Evolutionary conservation across 2,113 vertebrate genomes (phyloP), one percentile per base, ranked within the genome.

Genomic region (Xenus cinereus): DNA sequence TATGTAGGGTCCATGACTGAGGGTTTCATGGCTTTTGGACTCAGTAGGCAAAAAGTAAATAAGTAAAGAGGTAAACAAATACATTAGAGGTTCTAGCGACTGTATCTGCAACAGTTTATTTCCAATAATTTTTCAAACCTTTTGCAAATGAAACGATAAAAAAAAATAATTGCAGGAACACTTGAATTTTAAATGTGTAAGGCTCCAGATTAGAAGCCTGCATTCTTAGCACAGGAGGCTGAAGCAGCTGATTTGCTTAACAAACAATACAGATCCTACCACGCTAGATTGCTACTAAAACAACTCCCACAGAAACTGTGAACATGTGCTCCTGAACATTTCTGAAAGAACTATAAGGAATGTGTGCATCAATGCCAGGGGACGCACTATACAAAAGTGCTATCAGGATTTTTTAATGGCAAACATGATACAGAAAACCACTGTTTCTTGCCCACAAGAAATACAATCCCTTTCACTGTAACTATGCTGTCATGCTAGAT

Each of bases 301-400:
- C 39, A 83, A 26, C 30, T 90, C 35, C 85, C 67, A 85, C 17
- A 92, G 66, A 84, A 75, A 83, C 77, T 9, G 23, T 54, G 10
- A 68, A 63, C 2, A 3, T 53, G 39, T 6, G 1, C 53, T 57
- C 57, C 64, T 26, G 53, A 85, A 46, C 12, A 27, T 51, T 92
- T 71, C 46, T 59, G 35, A 81, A 64, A 91, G 39, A 7, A 84
- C 76, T 23, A 73, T 32, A 74, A 33, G 20, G 54, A 64, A 79
- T 7, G 0, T 12, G 43, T 8, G 4, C 9, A 64, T 20, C 35
- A 68, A 11, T 2, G 4, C 13, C 45, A 19, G 9, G 17, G 27
- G 7, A 51, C 68, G 32, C 11, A 24, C 12, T 8, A 13, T 12
- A n/a, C 12, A 24, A 33, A 83, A 73, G 24, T 51, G 50, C 17